These are phyloP conservation scores for Tiliacea citrago DNA, from an alignment of 2,888 invertebrate species.

Conservation along the genomic window DNA sequence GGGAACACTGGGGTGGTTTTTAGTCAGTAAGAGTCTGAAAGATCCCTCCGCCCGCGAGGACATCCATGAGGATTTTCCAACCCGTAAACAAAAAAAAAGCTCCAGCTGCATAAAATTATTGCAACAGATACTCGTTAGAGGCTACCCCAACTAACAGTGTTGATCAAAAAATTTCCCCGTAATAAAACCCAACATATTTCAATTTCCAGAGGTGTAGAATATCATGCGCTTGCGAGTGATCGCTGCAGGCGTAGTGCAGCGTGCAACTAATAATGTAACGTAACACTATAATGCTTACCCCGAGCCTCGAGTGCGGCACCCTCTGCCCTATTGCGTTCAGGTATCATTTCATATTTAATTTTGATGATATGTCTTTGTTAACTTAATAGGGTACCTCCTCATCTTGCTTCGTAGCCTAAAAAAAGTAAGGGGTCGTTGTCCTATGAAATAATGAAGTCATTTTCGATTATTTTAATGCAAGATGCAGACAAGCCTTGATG, in stretches of 20 bases:
- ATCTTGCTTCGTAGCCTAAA: background rate
- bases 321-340: constrained; percentile 13
- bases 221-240: constrained; percentile 31
- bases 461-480: background rate
- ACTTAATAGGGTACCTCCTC: constrained; percentile 5
- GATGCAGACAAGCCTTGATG: background rate
- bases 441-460: constrained; percentile 1
- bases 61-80: too few species aligned
- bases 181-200: constrained; percentile 31
- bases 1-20: too few species aligned
- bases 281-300: constrained; percentile 84
- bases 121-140: background rate
- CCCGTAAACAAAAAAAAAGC: too few species aligned
- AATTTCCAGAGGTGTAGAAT: constrained; percentile 30
- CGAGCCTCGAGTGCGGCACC: constrained; percentile 63
- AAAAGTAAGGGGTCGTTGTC: too few species aligned
- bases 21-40: too few species aligned
- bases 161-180: constrained; percentile 25
- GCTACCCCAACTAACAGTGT: background rate
- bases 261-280: constrained; percentile 75
- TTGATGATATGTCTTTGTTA: constrained; percentile 30
- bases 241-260: constrained; percentile 52
- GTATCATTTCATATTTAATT: constrained; percentile 41
- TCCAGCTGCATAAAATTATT: too few species aligned
- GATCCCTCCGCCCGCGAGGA: too few species aligned